Percentiles rank a stretch among this genome's conserved stretches.
phyloP scores from a whole-genome alignment of 2,797 vertebrate genomes.

The Sebastolobus alascanus region DNA sequence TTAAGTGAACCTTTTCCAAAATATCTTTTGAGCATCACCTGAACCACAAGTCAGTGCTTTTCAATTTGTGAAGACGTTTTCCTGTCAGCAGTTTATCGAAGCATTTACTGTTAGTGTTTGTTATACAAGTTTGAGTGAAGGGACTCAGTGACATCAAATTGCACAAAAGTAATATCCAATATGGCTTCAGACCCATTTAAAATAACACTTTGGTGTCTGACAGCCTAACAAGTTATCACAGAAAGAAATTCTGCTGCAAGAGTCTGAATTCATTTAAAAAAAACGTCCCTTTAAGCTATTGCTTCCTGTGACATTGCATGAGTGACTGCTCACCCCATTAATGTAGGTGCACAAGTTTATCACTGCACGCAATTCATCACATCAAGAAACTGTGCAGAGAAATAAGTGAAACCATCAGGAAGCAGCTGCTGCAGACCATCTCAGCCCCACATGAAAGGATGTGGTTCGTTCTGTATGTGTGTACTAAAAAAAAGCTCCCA shows the following conservation, averaged over 20 bases:
- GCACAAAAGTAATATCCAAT: neutral
- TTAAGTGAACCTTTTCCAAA: neutral
- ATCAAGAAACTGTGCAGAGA: neutral
- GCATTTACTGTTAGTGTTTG: neutral
- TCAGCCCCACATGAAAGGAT: slow-evolving; percentile 28
- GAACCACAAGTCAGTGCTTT: neutral
- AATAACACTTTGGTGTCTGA: neutral
- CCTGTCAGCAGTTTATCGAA: neutral
- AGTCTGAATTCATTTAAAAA: neutral
- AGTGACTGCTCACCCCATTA: neutral
- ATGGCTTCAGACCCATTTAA: neutral
- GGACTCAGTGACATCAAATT: neutral
- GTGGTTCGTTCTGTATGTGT: slow-evolving; percentile 21
- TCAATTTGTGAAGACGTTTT: neutral
- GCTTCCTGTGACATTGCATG: neutral
- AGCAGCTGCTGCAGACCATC: slow-evolving; percentile 39
- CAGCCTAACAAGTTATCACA: too few relatives aligned
- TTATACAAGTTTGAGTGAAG: neutral
- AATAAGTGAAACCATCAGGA: slow-evolving; percentile 22
- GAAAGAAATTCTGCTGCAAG: neutral
- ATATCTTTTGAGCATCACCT: neutral
- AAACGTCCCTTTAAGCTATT: neutral
- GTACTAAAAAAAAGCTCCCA: slow-evolving; percentile 5
- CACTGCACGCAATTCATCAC: neutral
- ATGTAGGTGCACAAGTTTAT: neutral